Percentiles rank a stretch among this genome's conserved stretches.
These are phyloP conservation scores for Tenebrosternarchus preto DNA, from an alignment of 2,113 vertebrate genomes.

Conservation along the genomic window DNA sequence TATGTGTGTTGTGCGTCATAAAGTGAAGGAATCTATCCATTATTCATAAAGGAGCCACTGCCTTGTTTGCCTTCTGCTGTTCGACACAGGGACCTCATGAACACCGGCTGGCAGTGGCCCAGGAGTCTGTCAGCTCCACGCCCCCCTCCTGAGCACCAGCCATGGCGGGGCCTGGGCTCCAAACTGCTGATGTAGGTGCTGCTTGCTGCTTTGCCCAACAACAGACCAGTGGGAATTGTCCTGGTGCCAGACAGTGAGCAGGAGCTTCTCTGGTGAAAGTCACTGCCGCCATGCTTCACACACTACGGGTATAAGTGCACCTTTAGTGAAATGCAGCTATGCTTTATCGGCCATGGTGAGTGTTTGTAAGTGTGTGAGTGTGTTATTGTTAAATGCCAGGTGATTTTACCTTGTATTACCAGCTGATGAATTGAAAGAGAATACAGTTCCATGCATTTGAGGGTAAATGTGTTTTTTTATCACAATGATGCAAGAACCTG, in stretches of 20 bases:
- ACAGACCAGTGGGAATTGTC: conserved; percentile 26
- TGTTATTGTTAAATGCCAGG: conserved; percentile 12
- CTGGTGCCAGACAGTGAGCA: conserved; percentile 12
- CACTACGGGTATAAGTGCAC: conserved; percentile 4
- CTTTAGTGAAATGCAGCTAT: not conserved
- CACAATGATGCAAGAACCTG: not conserved
- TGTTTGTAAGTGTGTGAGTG: conserved; percentile 8
- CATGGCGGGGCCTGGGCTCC: not conserved
- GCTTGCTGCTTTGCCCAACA: conserved; percentile 29
- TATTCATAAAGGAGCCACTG: conserved; percentile 15
- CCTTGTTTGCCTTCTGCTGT: not conserved
- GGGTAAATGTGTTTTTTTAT: not conserved
- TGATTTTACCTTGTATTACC: not conserved
- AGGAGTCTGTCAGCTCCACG: conserved; percentile 1
- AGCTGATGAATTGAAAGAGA: not conserved
- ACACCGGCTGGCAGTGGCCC: conserved; percentile 1
- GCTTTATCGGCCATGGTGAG: conserved; percentile 25
- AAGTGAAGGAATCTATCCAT: conserved; percentile 8
- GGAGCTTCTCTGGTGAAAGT: conserved; percentile 10
- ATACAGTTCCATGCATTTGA: not conserved
- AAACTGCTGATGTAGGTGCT: conserved; percentile 33
- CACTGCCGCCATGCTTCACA: conserved; percentile 15
- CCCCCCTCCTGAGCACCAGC: conserved; percentile 16
- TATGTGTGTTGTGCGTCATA: not conserved
- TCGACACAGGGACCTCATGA: conserved; percentile 31